Base-by-base conservation (phyloP, 2,888 invertebrate species). In the Noctua comes region DNA sequence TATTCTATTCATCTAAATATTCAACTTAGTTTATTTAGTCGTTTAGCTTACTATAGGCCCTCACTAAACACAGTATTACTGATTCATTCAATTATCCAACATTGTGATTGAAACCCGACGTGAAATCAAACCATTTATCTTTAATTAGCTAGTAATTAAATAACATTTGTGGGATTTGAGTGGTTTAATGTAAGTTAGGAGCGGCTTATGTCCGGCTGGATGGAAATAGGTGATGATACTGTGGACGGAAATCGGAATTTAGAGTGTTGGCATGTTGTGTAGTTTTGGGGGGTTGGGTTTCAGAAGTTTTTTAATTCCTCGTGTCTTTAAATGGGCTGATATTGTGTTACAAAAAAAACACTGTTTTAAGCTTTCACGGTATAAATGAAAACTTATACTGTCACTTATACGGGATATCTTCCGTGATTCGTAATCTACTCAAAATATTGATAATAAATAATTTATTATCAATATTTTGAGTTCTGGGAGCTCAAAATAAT, bases 121-220 rank as follows among this genome's bases (percentile, higher is more conserved):
- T 71, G 24, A 6, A 66, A 54, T 48, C 64, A 48, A 24, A 68
- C 57, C 48, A 77, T 77, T 82, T 82, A 82, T 77, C 81, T 82
- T 82, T 83, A 78, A 82, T 82, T 78, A 72, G 43, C 8, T 51
- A 77, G 57, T 69, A 78, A 78, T 82, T 81, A 78, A 82, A 72
- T 43, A 72, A n/a, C 16, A 11, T 57, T 81, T 72, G 71, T 57
- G 31, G 71, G 36, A 66, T 78, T 72, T 72, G 71, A 72, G 36
- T 72, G 71, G 59, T 36, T 40, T 51, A 4, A n/a, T 72, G 62
- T 21, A 68, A 59, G 68, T 70, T 82, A 68, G 65, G 40, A 64
- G 48, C 46, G 76, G 68, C 64, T 40, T 65, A 65, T 69, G 64
- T 80, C 64, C 76, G 36, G 16, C 18, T 40, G 18, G 13, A 27